Percentiles rank a stretch among this genome's conserved stretches.
Conservation (phyloP, 2,113 vertebrate genomes). For the Campylomormyrus numenius region DNA sequence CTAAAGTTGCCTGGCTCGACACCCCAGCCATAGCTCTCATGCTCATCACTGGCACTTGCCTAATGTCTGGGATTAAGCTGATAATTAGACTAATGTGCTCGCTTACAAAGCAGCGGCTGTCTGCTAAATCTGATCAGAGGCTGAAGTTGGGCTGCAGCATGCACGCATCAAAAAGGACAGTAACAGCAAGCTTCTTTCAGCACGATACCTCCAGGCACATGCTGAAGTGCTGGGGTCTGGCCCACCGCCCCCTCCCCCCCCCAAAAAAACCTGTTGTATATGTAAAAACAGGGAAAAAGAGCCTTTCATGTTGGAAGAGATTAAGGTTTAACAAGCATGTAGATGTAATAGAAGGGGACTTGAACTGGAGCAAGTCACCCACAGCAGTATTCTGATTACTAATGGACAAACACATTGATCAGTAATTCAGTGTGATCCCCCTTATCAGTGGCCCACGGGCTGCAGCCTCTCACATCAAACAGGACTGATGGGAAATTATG, state of each 20-base stretch:
- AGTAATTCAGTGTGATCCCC: not conserved
- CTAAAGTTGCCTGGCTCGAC: not conserved
- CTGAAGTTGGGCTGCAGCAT: not conserved
- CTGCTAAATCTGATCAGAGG: slow-evolving; percentile 13
- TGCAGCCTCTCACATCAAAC: slow-evolving; percentile 56
- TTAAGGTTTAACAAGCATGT: slow-evolving; percentile 14
- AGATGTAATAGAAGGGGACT: not conserved
- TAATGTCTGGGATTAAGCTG: slow-evolving; percentile 22
- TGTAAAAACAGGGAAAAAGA: not conserved
- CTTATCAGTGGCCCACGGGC: slow-evolving; percentile 23
- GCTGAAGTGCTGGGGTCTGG: no score
- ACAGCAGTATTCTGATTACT: not conserved
- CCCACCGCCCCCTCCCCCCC: not conserved
- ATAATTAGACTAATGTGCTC: slow-evolving; percentile 38
- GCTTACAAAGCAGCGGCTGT: slow-evolving; percentile 29
- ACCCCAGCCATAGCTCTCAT: not conserved
- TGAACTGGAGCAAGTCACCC: not conserved
- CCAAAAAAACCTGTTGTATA: not conserved
- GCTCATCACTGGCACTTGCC: not conserved
- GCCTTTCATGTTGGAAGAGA: not conserved
- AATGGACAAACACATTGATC: slow-evolving; percentile 19
- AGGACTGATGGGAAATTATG: slow-evolving; percentile 61
- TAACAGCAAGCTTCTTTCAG: not conserved
- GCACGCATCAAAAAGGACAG: not conserved
- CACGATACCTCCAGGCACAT: not conserved